Base-by-base conservation (phyloP, 2,888 invertebrate genomes). In the Pilophorus perplexus region DNA sequence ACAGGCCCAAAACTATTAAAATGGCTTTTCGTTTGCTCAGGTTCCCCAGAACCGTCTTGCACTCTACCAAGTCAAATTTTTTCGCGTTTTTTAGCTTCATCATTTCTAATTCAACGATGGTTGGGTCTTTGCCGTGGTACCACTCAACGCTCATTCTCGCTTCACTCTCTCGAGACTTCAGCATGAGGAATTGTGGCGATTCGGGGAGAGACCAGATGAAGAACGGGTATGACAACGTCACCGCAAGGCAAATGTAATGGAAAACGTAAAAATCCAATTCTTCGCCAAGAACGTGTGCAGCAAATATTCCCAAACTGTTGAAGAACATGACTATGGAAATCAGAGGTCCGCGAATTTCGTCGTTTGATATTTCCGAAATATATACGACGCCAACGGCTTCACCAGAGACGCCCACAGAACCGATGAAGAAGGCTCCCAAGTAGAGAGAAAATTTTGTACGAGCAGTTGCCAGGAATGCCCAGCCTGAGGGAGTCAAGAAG, bases 111-210 rank as follows among this genome's bases (percentile, higher is more conserved):
- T 60, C 60, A 14, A 60, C 28, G 1, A 44, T 23, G 12, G 16
- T 18, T 10, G 20, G 27, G 20, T 60, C 60, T 8, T 22, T 46
- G 25, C 46, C 46, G 16, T 28, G 25, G n/a, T 60, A 60, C 60
- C 60, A 60, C 6, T 44, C 25, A 3, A 60, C 1, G 37, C 60
- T 60, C n/a, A 10, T 60, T 28, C 28, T 60, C n/a, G 60, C 60
- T 28, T 60, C 60, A 2, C n/a, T 46, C 18, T 18, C 4, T 18
- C 33, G n/a, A 16, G 33, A 44, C 16, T 22, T 44, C 20, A 60
- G 28, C n/a, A 60, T 14, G 18, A 60, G 46, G n/a, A 27, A 60
- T 6, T 23, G 23, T 12, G 60, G 60, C 2, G 60, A 60, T 22
- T 60, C 60, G n/a, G 60, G 60, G 12, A 60, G 20, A 6, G 27